Percentiles rank a stretch among this genome's conserved stretches.
These are phyloP conservation scores for Uloborus plumipes DNA, from an alignment of 2,888 invertebrate genomes.

Conservation along the genomic window DNA sequence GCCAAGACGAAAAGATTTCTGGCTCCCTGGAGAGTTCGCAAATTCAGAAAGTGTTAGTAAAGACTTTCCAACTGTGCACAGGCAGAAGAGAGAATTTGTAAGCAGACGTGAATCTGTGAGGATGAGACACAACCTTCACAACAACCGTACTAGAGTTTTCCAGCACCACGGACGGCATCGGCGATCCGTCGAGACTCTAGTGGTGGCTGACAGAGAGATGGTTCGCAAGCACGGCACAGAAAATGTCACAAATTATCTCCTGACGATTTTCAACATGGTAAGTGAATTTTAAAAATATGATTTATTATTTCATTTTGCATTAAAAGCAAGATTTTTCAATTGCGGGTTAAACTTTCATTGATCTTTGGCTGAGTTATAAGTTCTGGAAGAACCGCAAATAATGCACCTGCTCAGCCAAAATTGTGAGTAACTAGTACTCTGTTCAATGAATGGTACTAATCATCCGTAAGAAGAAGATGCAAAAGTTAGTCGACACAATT, in stretches of 20 bases:
- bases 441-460: no score
- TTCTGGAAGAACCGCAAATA: no score
- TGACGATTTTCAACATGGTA: conserved; percentile 71
- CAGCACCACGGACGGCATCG: conserved; percentile 6
- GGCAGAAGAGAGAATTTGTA: background rate
- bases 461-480: no score
- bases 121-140: background rate
- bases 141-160: background rate
- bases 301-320: no score
- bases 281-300: conserved; percentile 11
- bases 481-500: no score
- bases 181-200: conserved; percentile 69
- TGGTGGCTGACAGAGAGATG: conserved; percentile 70
- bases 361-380: no score
- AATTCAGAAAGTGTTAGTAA: background rate
- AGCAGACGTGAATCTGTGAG: background rate
- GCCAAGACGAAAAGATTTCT: conserved; percentile 37
- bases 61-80: background rate
- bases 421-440: no score
- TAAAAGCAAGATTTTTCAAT: no score
- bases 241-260: conserved; percentile 70
- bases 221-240: conserved; percentile 69
- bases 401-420: no score
- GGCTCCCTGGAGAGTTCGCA: conserved; percentile 49
- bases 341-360: no score